Evolutionary conservation across 1,140 invertebrate genomes (phyloP).

Genomic region (Oryctes rhinoceros): DNA sequence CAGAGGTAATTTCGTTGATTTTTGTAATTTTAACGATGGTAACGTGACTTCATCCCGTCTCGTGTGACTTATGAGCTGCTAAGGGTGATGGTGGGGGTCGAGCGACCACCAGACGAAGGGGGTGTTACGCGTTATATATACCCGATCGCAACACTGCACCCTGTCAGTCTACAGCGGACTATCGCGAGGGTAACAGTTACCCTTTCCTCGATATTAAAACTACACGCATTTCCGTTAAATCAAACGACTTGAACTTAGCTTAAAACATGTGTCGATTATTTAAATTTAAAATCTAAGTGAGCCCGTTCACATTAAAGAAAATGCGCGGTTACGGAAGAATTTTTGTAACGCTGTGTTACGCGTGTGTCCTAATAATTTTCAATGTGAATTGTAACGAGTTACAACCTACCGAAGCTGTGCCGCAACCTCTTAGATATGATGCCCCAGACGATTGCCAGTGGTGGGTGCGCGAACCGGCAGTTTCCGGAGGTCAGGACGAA

Average conservation of each 20-base stretch:
- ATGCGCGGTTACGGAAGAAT: too few species aligned
- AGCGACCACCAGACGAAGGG: not conserved
- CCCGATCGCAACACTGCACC: not conserved
- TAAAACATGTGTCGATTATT: slow-evolving; percentile 5
- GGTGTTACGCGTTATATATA: slow-evolving; percentile 20
- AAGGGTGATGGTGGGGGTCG: slow-evolving; percentile 14
- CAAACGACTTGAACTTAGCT: not conserved
- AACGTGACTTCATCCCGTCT: not conserved
- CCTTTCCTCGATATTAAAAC: not conserved
- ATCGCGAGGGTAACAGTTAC: not conserved
- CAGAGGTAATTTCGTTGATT: not conserved
- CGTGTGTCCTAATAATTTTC: not conserved
- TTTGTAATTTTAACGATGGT: not conserved
- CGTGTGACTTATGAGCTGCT: not conserved
- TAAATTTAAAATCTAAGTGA: slow-evolving; percentile 2
- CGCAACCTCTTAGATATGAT: slow-evolving; percentile 74
- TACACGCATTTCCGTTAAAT: not conserved
- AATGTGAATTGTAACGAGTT: not conserved
- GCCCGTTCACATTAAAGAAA: too few species aligned
- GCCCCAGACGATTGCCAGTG: slow-evolving; percentile 85
- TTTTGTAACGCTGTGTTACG: not conserved
- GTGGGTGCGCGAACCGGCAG: slow-evolving; percentile 67
- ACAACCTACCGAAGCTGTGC: slow-evolving; percentile 62
- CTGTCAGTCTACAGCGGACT: slow-evolving; percentile 21
- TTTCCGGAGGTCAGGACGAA: slow-evolving; percentile 67